Evolutionary conservation across 2,888 invertebrate species (phyloP), one percentile per base, ranked within the genome.

Genomic region (Drosophila phalerata): DNA sequence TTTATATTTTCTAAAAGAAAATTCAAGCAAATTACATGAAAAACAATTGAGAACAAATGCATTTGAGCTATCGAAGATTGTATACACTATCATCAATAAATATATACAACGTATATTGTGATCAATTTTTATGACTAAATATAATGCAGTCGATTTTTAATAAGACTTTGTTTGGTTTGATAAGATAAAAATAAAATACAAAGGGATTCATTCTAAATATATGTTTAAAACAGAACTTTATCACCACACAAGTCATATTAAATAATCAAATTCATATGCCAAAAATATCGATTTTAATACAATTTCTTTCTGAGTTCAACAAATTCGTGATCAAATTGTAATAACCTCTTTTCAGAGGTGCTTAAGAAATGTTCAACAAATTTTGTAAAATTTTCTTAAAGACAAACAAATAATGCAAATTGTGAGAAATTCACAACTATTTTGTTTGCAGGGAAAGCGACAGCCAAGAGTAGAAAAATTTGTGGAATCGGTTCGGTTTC

Each of bases 401-500:
- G 22, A n/a, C 34, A 13, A 32, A 38, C 28, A 40, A 38, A 53
- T 42, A 28, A 30, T 55, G 53, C 9, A 30, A 55, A 55, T n/a
- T 49, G 13, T 11, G 17, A 32, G 6, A 32, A 48, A 55, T 22
- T 32, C 13, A n/a, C 22, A 37, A n/a, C n/a, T n/a, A n/a, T n/a
- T n/a, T n/a, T n/a, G n/a, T n/a, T n/a, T n/a, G n/a, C n/a, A n/a
- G n/a, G n/a, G n/a, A n/a, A n/a, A n/a, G n/a, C n/a, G n/a, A n/a
- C n/a, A n/a, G n/a, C n/a, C n/a, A n/a, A n/a, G n/a, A n/a, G n/a
- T n/a, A 9, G 32, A 8, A 30, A 55, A 45, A n/a, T n/a, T n/a
- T n/a, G 56, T 56, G 42, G 38, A 13, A 55, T n/a, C 19, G 19
- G 37, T 17, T 56, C n/a, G 49, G 37, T 61, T 71, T 37, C 22